Percentiles rank a stretch among this genome's conserved stretches.
Evolutionary conservation across 35 echinoderm and acorn worm genomes (phyloP).

Genomic region (Ophioderma brevispina): DNA sequence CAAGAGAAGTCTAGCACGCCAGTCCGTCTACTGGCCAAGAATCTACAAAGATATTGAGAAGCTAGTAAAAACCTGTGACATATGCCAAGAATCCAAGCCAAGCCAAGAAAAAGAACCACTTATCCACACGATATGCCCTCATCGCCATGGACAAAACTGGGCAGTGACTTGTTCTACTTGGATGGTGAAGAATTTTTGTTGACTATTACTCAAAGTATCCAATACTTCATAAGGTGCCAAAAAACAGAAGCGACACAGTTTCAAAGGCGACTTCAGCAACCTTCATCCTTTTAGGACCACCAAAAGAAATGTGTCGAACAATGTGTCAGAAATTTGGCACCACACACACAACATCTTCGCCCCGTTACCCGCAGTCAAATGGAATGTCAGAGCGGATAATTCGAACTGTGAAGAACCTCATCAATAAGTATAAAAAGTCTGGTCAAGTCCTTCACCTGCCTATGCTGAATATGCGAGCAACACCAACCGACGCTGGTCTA

Average conservation of each 20-base stretch:
- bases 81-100: conserved; percentile 40
- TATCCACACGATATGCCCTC: conserved; percentile 31
- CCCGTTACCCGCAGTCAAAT: conserved; percentile 25
- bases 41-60: conserved; percentile 20
- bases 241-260: conserved; percentile 35
- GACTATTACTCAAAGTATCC: conserved; percentile 71
- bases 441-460: conserved; percentile 11
- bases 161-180: conserved; percentile 20
- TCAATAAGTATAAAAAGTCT: conserved; percentile 35
- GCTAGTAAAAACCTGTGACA: conserved; percentile 23
- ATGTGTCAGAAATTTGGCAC: background rate
- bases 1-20: conserved; percentile 17
- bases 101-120: conserved; percentile 8
- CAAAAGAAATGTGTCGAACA: background rate
- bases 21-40: conserved; percentile 62
- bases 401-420: conserved; percentile 5
- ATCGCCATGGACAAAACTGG: conserved; percentile 64
- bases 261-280: conserved; percentile 4
- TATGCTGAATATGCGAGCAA: conserved; percentile 38
- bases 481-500: conserved; percentile 26
- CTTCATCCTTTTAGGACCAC: background rate
- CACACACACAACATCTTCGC: background rate
- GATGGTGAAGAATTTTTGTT: conserved; percentile 25
- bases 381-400: conserved; percentile 16
- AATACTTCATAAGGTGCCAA: conserved; percentile 26